Evolutionary conservation across 1,140 invertebrate genomes (phyloP), one percentile per base, ranked within the genome.

Genomic region (Ceratosolen fusciceps): DNA sequence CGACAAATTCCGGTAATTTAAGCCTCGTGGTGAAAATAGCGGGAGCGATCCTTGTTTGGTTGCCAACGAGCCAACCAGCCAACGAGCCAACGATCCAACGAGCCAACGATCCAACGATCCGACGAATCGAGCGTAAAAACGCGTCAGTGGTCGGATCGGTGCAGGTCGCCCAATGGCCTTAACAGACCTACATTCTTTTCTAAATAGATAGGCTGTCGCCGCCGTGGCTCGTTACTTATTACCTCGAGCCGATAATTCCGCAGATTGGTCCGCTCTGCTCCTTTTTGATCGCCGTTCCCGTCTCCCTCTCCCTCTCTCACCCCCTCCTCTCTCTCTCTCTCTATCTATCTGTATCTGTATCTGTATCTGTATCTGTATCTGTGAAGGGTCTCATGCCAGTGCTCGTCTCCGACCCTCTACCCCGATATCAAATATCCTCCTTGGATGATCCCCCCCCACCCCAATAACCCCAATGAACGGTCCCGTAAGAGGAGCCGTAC

Each of bases 121-220:
- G 71, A 80, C n/a, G 80, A 84, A 82, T 77, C 67, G 72, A 75
- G 47, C 26, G 54, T 60, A 81, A 76, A 82, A 82, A 82, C 80
- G 80, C 83, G 81, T 83, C 80, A 77, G 67, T 43, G 77, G 80
- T 83, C 80, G 70, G 77, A 72, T 37, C 74, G 81, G 68, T 43
- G 81, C 81, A 80, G 81, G 77, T 83, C 83, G 75, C 80, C 80
- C 83, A 86, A 85, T 86, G 83, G 82, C 83, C 82, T 86, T 84
- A 86, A 86, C 84, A 84, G 84, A 86, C 83, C 83, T 85, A 77
- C 85, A 88, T 87, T 87, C 86, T 87, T 85, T 84, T 87, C 83
- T 83, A 83, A 86, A 87, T 87, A 84, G 83, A 88, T 88, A 87
- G 84, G 80, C 80, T 83, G 82, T 70, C 82, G 79, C 76, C 70